Base-by-base conservation (phyloP, 2,888 invertebrate genomes). In the Drosophila rellima region DNA sequence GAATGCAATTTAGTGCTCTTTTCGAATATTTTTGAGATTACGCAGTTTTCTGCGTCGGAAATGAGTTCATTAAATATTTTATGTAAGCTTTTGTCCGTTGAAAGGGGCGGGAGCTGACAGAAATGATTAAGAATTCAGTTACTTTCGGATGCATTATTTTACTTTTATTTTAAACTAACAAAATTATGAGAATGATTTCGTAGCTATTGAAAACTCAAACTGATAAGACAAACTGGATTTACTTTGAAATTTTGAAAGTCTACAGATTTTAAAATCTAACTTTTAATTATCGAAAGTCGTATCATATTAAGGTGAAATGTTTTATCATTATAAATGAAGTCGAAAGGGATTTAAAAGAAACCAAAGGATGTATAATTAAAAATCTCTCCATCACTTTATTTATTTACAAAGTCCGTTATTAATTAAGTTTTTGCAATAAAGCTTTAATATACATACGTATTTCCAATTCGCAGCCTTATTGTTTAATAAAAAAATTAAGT, bases 1-100 rank as follows among this genome's bases (percentile, higher is more conserved):
- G 42, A 40, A 50, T 33, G 13, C 23, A 33, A 42, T 37, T 37
- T 35, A 17, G 10, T 26, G 15, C 15, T 11, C n/a, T 23, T 23
- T 61, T 42, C 7, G n/a, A 15, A 45, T 48, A 15, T 52, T 42
- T 51, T n/a, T 18, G 11, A 33, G 33, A 60, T 42, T 60, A 42
- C 59, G 59, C 59, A 60, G 59, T 51, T 50, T 31, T 31, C 13
- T 11, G 31, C 42, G 31, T 17, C 1, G 29, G 33, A 44, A 37
- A 37, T 44, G 35, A 44, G 51, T 33, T 60, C 33, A 60, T 51
- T 51, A 59, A 26, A 1, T 26, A 26, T 26, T 26, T 37, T 54
- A 18, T 42, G 11, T 31, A 6, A n/a, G 40, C n/a, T 20, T 15
- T 33, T 13, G 31, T 13, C n/a, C 18, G 18, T 17, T 48, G 48